A percentile compares a stretch with the other conserved stretches of the same genome.
phyloP scores from a whole-genome alignment of 1,140 invertebrate species.

The Trinorchestia longiramus region DNA sequence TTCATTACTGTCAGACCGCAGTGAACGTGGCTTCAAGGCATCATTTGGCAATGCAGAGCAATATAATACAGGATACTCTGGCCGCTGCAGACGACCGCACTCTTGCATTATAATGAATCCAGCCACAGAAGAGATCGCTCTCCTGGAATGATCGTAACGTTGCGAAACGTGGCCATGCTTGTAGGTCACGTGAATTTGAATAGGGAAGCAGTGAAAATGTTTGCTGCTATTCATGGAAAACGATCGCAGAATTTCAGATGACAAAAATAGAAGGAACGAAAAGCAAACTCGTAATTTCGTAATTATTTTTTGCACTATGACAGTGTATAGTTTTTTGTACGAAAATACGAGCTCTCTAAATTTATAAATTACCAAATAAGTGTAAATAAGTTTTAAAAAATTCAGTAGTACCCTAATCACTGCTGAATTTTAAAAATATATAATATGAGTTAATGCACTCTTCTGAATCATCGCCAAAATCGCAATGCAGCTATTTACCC shows the following conservation, averaged over 20 bases:
- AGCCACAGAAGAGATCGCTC: not conserved
- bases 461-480: not conserved
- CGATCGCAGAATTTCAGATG: not conserved
- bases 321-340: not conserved
- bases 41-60: not conserved
- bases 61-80: not conserved
- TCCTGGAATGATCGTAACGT: not conserved
- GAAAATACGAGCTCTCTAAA: not conserved
- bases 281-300: not conserved
- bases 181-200: not conserved
- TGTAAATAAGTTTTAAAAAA: too few relatives aligned
- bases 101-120: not conserved
- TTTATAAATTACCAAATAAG: not conserved
- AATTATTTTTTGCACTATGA: not conserved
- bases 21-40: not conserved
- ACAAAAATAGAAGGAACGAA: too few relatives aligned
- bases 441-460: not conserved
- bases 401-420: not conserved
- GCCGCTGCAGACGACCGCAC: not conserved
- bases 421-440: not conserved
- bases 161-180: not conserved
- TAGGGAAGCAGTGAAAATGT: not conserved
- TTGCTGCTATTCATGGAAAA: not conserved
- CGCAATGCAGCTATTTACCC: too few relatives aligned
- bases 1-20: not conserved